Conservation (phyloP, 2,797 vertebrate genomes). For the Poecilia picta region DNA sequence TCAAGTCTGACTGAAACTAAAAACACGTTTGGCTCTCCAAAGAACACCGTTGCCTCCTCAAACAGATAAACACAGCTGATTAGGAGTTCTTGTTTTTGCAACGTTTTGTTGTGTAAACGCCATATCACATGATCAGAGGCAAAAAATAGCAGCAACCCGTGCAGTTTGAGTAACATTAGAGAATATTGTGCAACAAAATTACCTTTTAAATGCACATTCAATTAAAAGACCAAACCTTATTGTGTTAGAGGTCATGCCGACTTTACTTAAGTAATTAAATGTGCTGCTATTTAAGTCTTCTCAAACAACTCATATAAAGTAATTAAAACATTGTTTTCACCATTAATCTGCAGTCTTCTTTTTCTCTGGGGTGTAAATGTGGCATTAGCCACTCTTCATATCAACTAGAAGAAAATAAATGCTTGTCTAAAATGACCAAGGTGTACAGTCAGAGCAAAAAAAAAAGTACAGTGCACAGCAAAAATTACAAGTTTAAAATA, state of each 20-base stretch:
- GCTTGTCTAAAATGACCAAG: background rate
- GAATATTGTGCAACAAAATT: background rate
- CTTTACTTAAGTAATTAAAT: background rate
- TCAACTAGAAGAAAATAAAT: background rate
- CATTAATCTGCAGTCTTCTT: background rate
- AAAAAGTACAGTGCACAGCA: background rate
- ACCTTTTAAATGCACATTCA: background rate
- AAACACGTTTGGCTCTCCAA: conserved; percentile 2
- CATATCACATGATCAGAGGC: background rate
- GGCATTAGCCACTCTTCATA: background rate
- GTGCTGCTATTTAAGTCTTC: background rate
- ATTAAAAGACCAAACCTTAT: background rate
- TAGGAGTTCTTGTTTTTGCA: background rate
- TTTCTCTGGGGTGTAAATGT: background rate
- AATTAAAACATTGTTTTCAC: background rate
- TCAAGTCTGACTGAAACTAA: conserved; percentile 20
- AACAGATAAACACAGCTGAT: background rate
- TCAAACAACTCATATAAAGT: background rate
- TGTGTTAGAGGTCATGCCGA: no score
- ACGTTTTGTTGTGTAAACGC: background rate
- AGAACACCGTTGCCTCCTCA: background rate
- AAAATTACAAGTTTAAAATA: background rate
- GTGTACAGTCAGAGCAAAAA: background rate
- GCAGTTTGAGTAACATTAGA: background rate
- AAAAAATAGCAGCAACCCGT: background rate